Base-by-base conservation (phyloP, 2,113 vertebrate species). In the Chloropsis hardwickii region DNA sequence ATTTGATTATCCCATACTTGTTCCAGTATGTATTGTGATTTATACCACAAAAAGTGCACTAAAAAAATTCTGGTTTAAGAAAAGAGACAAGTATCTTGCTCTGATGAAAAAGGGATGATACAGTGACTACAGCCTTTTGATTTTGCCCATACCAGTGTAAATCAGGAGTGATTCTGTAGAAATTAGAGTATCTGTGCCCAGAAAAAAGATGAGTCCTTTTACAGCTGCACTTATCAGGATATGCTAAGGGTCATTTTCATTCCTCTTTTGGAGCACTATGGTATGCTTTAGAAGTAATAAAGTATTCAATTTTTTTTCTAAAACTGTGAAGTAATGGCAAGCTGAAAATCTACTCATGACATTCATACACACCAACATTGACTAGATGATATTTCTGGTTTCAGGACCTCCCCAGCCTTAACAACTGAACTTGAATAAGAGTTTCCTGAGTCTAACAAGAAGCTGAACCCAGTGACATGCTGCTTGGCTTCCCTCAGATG, bases 261-360 rank as follows among this genome's bases (percentile, higher is more conserved):
- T 74, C 14, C 39, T 47, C 12, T 58, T 89, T 83, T 67, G 28
- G 24, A 89, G 18, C 13, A 11, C 28, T 83, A 11, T 25, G 28
- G 53, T 53, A 90, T 82, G 20, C 12, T 76, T 84, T 51, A 81
- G 57, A 94, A 91, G 45, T 81, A 78, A 10, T n/a, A n/a, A 93
- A 81, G 54, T 39, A 65, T 18, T 61, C 2, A 0, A 2, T 1
- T 66, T 91, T 86, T 86, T 71, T 82, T 64, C 27, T 47, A 54
- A 48, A 57, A 44, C 17, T 2, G 1, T 20, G 24, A 25, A 57
- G 12, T 44, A 69, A 8, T 8, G 13, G 10, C 57, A 67, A 72
- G 17, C 40, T 85, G 66, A 44, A 69, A 92, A 83, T 45, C 11
- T 53, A 2, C 22, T 40, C 56, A 48, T 2, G 2, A 40, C 47